Percentiles rank a stretch among this genome's conserved stretches.
Evolutionary conservation across 1,140 invertebrate genomes (phyloP).

Genomic region (Drosophila tropicalis): DNA sequence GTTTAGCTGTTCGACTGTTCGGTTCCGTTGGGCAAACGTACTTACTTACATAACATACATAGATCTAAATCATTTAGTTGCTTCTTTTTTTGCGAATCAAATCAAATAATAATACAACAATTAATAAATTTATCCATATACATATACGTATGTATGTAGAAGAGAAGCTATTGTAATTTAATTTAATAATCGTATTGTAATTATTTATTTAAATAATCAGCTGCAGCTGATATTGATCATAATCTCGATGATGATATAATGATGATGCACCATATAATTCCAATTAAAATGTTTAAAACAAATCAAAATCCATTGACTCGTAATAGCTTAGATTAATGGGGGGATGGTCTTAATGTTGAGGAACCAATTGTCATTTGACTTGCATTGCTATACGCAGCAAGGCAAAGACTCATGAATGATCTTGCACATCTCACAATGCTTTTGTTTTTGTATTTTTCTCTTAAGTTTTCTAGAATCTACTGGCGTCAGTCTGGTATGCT

Average conservation of each 20-base stretch:
- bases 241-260: background rate
- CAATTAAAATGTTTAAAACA: constrained; percentile 78
- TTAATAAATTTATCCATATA: constrained; percentile 17
- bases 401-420: no score
- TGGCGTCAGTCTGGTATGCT: no score
- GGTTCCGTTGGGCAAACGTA: constrained; percentile 38
- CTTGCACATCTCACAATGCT: no score
- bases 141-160: constrained; percentile 25
- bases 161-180: constrained; percentile 79
- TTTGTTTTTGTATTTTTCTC: no score
- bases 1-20: constrained; percentile 42
- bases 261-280: constrained; percentile 66
- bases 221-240: constrained; percentile 28
- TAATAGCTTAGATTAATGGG: no score
- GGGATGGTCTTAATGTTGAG: no score
- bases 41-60: background rate
- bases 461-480: no score
- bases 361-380: no score
- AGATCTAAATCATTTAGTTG: constrained; percentile 42
- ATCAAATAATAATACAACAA: constrained; percentile 20
- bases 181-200: constrained; percentile 73
- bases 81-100: constrained; percentile 57
- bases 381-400: no score
- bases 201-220: constrained; percentile 71
- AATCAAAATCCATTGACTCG: background rate